phyloP scores from a whole-genome alignment of 2,888 invertebrate species.

The Drosophila atroscutellata region DNA sequence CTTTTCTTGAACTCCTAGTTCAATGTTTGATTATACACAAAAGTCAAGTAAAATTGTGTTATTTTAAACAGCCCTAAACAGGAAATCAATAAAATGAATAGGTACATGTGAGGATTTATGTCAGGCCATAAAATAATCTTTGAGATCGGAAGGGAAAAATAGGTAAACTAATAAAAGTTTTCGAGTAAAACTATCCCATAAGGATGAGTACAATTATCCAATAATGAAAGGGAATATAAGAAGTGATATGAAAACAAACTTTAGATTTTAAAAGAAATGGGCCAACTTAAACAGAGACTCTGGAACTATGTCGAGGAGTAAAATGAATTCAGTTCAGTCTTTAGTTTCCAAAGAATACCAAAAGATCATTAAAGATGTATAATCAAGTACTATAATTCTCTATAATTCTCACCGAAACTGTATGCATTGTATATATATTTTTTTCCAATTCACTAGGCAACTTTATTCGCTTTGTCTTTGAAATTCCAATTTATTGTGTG shows the following conservation, averaged over 20 bases:
- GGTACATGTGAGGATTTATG: background rate
- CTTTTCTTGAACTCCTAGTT: background rate
- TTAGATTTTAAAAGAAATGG: background rate
- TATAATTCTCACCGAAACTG: background rate
- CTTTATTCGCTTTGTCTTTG: conserved; percentile 15
- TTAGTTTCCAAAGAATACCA: background rate
- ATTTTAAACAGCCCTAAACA: background rate
- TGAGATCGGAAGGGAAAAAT: background rate
- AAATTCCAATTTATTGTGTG: conserved; percentile 26
- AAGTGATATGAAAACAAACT: too few species aligned
- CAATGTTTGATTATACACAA: background rate
- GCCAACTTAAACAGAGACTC: background rate
- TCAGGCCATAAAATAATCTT: background rate
- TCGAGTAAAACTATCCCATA: too few species aligned
- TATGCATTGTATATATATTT: background rate
- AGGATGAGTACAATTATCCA: background rate
- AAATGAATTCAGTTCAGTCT: background rate
- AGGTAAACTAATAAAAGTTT: background rate
- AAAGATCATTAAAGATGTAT: background rate
- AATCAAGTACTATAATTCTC: background rate
- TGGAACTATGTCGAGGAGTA: background rate
- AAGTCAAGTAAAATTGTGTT: background rate
- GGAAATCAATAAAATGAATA: background rate
- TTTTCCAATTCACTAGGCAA: conserved; percentile 11
- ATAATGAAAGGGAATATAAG: background rate